These are phyloP conservation scores for Anastrepha obliqua DNA, from an alignment of 1,140 invertebrate species.

Conservation along the genomic window DNA sequence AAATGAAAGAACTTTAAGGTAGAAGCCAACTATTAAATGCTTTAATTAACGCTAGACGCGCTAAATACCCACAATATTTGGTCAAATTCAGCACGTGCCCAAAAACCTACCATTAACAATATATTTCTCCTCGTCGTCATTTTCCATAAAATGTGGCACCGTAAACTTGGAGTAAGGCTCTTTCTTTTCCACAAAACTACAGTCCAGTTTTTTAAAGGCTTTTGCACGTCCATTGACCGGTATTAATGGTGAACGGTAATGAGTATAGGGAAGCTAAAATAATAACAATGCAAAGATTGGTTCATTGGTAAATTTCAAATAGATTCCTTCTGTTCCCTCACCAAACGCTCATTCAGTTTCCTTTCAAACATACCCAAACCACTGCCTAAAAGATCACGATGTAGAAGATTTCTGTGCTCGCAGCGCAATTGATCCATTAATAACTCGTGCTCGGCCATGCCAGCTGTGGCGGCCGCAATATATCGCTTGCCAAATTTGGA, in stretches of 20 bases:
- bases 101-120: constrained; percentile 77
- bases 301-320: neutral
- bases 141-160: constrained; percentile 82
- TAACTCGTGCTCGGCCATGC: constrained; percentile 81
- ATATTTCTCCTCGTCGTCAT: constrained; percentile 79
- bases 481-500: constrained; percentile 80
- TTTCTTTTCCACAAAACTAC: constrained; percentile 76
- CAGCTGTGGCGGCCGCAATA: constrained; percentile 80
- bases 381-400: constrained; percentile 78
- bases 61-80: too few species aligned
- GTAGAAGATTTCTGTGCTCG: constrained; percentile 76
- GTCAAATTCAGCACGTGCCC: neutral
- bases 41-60: too few species aligned
- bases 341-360: constrained; percentile 79
- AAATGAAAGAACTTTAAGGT: neutral
- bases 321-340: constrained; percentile 69
- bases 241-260: constrained; percentile 81
- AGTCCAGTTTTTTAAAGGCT: constrained; percentile 77
- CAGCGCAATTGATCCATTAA: constrained; percentile 77
- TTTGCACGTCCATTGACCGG: constrained; percentile 80
- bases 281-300: constrained; percentile 48
- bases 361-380: constrained; percentile 76
- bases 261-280: constrained; percentile 78
- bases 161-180: constrained; percentile 75
- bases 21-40: too few species aligned